phyloP scores from a whole-genome alignment of 2,113 vertebrate species.

The Hemiscyllium ocellatum region DNA sequence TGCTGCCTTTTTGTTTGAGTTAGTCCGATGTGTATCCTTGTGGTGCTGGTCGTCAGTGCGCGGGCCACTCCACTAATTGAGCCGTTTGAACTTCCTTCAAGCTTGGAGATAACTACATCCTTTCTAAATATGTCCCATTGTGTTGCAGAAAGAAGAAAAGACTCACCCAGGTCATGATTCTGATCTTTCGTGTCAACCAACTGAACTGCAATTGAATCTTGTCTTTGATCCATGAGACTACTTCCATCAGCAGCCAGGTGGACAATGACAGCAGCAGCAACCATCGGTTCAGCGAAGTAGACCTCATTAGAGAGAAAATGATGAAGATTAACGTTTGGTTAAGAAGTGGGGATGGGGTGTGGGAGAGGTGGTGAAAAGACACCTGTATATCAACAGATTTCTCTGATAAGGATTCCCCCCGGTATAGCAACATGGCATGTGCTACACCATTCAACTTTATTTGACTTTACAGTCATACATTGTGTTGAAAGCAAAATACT shows the following conservation, averaged over 20 bases:
- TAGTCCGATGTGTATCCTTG: background rate
- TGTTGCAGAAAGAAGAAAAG: background rate
- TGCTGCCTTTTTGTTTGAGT: background rate
- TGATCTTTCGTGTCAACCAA: slow-evolving; percentile 84
- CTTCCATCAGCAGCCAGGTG: slow-evolving; percentile 91
- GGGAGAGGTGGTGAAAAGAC: too few species aligned
- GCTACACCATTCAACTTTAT: background rate
- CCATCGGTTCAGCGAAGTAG: slow-evolving; percentile 88
- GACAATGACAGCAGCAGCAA: slow-evolving; percentile 85
- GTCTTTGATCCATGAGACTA: slow-evolving; percentile 77
- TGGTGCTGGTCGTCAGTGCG: background rate
- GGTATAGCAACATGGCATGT: background rate
- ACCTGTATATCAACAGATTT: background rate
- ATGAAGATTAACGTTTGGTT: background rate
- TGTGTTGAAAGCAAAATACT: too few species aligned
- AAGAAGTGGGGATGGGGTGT: background rate
- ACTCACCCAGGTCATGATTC: slow-evolving; percentile 79
- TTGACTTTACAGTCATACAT: background rate
- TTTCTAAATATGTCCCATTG: slow-evolving; percentile 25
- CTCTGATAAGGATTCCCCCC: background rate
- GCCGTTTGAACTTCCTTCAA: slow-evolving; percentile 16
- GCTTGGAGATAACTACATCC: slow-evolving; percentile 12
- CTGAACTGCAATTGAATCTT: slow-evolving; percentile 84
- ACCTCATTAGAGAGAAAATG: slow-evolving; percentile 57
- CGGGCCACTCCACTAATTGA: slow-evolving; percentile 31